These are phyloP conservation scores for Augiades crinisus DNA, from an alignment of 2,888 invertebrate genomes.

Conservation along the genomic window DNA sequence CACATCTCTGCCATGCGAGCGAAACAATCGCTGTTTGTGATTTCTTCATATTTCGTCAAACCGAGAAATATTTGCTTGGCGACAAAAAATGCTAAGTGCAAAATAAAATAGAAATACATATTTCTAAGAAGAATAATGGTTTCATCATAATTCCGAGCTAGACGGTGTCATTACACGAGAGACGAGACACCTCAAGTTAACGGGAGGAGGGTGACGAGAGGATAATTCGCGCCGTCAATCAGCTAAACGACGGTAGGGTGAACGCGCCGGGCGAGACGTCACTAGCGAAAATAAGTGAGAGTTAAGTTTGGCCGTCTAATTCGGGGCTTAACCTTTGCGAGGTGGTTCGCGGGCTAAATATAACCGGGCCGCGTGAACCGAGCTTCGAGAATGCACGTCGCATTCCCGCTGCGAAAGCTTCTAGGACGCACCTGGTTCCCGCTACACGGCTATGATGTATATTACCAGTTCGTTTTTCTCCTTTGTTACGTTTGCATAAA, in stretches of 20 bases:
- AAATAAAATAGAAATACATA: no score
- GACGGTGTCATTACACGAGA: not conserved
- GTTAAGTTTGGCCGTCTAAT: conserved; percentile 75
- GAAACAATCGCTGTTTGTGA: no score
- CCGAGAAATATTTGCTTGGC: no score
- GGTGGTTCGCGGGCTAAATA: conserved; percentile 59
- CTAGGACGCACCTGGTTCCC: conserved; percentile 33
- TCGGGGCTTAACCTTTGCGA: conserved; percentile 70
- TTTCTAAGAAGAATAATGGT: no score
- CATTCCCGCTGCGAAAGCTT: conserved; percentile 33
- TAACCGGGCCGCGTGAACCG: conserved; percentile 40
- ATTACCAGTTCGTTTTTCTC: not conserved
- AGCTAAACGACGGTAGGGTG: conserved; percentile 25
- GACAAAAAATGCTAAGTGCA: no score
- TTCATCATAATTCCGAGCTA: not conserved
- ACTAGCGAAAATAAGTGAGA: conserved; percentile 68
- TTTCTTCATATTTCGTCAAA: no score
- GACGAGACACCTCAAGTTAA: not conserved
- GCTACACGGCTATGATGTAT: not conserved
- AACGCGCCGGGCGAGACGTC: conserved; percentile 39
- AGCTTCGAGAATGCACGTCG: conserved; percentile 53
- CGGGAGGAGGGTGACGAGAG: not conserved
- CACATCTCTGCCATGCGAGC: no score
- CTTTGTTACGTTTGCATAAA: not conserved
- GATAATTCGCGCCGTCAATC: conserved; percentile 26